phyloP scores from a whole-genome alignment of 2,113 vertebrate species.

The Pelusios castaneus region DNA sequence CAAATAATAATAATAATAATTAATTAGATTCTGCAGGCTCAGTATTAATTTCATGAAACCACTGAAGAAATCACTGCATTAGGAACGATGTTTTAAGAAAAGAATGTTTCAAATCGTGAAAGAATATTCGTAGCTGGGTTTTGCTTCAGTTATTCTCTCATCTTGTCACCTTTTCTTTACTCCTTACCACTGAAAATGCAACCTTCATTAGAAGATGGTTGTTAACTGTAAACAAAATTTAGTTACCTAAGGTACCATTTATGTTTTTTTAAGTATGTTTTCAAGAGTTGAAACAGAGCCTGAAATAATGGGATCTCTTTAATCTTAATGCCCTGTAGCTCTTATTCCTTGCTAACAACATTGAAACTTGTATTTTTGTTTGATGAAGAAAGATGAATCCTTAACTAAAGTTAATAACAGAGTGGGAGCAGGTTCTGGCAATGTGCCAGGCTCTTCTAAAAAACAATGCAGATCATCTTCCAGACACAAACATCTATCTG shows the following conservation, averaged over 20 bases:
- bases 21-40: not conserved
- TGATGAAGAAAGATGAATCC: conserved; percentile 49
- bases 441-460: conserved; percentile 78
- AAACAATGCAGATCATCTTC: conserved; percentile 65
- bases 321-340: conserved; percentile 1
- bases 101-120: conserved; percentile 6
- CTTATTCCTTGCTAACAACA: not conserved
- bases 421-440: conserved; percentile 81
- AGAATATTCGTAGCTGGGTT: not conserved
- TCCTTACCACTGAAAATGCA: not conserved
- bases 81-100: not conserved
- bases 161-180: not conserved
- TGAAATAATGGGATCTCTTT: not conserved
- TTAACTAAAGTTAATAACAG: conserved; percentile 80
- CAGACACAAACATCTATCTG: conserved; percentile 90
- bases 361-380: conserved; percentile 33
- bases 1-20: conserved; percentile 22
- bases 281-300: conserved; percentile 20
- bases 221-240: conserved; percentile 34
- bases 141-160: not conserved
- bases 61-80: not conserved
- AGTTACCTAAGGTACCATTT: conserved; percentile 17
- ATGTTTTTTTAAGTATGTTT: conserved; percentile 32
- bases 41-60: not conserved
- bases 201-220: not conserved